Conservation (phyloP, 2,113 vertebrate species). For the Lagopus muta region DNA sequence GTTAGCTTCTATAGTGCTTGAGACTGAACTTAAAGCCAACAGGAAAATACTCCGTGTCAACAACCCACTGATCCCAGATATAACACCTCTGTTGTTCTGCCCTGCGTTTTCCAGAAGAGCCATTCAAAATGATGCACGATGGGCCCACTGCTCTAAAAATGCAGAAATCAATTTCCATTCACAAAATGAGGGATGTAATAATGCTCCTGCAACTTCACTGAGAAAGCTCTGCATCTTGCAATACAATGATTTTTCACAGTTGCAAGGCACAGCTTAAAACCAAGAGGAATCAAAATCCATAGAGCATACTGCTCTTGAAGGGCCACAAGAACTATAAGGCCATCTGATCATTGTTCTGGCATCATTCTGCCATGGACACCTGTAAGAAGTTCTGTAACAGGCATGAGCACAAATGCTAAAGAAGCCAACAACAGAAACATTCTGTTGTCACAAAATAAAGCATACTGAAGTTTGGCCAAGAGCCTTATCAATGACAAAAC, state of each 20-base stretch:
- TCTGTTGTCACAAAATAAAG: not conserved
- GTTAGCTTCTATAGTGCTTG: not conserved
- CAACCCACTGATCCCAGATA: not conserved
- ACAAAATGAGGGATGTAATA: not conserved
- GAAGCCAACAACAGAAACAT: not conserved
- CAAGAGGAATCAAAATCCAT: not conserved
- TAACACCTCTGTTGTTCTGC: not conserved
- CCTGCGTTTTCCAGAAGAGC: not conserved
- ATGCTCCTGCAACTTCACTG: not conserved
- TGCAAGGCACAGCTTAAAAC: not conserved
- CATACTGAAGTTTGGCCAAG: not conserved
- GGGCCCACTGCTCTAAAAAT: not conserved
- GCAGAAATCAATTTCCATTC: not conserved
- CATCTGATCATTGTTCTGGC: not conserved
- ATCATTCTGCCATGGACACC: not conserved
- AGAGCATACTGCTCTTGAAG: not conserved
- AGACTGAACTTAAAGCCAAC: conserved; percentile 31
- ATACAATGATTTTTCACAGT: not conserved
- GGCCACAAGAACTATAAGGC: not conserved
- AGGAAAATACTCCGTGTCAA: not conserved
- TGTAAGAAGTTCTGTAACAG: not conserved
- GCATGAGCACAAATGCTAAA: not conserved
- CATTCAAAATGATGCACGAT: fast-evolving
- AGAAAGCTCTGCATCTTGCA: not conserved
- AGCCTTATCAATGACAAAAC: not conserved